Evolutionary conservation across 2,797 vertebrate genomes (phyloP).

Genomic region (Malacoraja senta): DNA sequence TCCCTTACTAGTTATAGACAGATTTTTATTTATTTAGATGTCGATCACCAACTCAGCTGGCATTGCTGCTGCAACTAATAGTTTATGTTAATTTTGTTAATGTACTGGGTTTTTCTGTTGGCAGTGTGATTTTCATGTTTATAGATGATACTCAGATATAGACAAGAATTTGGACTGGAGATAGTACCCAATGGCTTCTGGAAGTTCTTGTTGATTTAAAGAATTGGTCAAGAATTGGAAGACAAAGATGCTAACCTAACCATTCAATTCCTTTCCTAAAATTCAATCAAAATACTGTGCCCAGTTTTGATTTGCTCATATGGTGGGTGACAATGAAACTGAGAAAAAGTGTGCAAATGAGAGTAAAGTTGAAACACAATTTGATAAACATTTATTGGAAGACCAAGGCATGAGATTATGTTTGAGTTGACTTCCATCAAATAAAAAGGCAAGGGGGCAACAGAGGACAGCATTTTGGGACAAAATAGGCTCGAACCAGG

Average conservation of each 20-base stretch:
- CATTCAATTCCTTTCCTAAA: background rate
- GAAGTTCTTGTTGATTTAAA: background rate
- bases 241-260: background rate
- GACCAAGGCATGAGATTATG: background rate
- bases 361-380: too few relatives aligned
- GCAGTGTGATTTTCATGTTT: background rate
- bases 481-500: background rate
- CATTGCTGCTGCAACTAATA: background rate
- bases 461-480: background rate
- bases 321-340: background rate
- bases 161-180: background rate
- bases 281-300: background rate
- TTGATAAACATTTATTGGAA: background rate
- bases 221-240: background rate
- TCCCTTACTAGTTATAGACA: too few relatives aligned
- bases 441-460: background rate
- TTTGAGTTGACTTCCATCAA: background rate
- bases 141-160: background rate
- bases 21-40: background rate
- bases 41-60: background rate
- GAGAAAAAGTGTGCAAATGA: background rate
- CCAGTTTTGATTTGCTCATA: background rate
- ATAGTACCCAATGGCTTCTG: background rate
- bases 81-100: background rate
- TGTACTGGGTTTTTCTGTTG: background rate